A percentile compares a stretch with the other conserved stretches of the same genome.
These are phyloP conservation scores for Varanus komodoensis DNA, from an alignment of 2,113 vertebrate species.

Conservation along the genomic window DNA sequence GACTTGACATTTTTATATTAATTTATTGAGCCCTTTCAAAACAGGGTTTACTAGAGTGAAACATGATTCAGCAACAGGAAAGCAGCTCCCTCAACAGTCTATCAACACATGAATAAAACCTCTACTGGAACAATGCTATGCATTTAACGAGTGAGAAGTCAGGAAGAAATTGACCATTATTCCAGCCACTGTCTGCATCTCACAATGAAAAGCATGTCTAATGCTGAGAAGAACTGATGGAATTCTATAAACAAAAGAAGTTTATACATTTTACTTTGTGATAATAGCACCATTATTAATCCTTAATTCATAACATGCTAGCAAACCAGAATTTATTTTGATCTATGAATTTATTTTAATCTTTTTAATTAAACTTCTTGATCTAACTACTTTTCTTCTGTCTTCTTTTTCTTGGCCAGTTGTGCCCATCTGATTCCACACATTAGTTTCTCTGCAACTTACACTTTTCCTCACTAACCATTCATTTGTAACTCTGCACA, in stretches of 20 bases:
- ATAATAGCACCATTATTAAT: background rate
- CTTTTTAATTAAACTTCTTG: background rate
- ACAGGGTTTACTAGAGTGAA: background rate
- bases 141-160: background rate
- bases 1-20: background rate
- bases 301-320: background rate
- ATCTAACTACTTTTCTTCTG: background rate
- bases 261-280: background rate
- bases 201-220: background rate
- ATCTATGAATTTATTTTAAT: background rate
- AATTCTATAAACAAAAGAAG: background rate
- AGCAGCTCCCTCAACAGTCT: background rate
- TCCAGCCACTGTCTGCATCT: background rate
- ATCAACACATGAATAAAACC: background rate
- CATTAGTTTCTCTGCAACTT: background rate
- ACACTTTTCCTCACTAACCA: background rate
- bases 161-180: background rate
- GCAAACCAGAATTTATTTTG: background rate
- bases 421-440: background rate
- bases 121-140: background rate
- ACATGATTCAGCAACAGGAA: background rate
- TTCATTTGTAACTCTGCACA: background rate
- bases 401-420: background rate
- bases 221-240: background rate
- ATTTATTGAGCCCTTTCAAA: background rate